Percentiles rank a stretch among this genome's conserved stretches.
These are phyloP conservation scores for Mugil cephalus DNA, from an alignment of 2,113 vertebrate species.

Conservation along the genomic window DNA sequence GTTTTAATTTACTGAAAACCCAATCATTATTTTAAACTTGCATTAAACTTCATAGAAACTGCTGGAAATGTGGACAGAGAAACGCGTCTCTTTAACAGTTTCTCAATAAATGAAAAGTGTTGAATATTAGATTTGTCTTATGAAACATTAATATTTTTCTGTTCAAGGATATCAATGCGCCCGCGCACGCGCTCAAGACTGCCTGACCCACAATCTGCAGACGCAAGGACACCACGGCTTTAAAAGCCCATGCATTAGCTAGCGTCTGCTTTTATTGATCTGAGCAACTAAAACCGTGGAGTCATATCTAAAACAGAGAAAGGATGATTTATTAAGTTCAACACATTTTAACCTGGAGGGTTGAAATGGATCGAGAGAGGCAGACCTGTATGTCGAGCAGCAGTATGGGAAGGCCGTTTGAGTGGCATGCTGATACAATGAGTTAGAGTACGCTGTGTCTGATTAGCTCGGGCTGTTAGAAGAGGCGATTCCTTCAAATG, in stretches of 20 bases:
- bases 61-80: no score
- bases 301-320: slow-evolving; percentile 37
- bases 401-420: slow-evolving; percentile 20
- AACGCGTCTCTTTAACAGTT: not conserved
- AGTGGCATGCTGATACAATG: slow-evolving; percentile 17
- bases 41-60: no score
- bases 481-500: slow-evolving; percentile 17
- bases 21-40: no score
- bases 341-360: slow-evolving; percentile 17
- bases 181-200: slow-evolving; percentile 18
- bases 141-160: slow-evolving; percentile 9
- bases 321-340: slow-evolving; percentile 44
- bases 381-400: slow-evolving; percentile 10
- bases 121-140: not conserved
- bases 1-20: no score
- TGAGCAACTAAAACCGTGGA: slow-evolving; percentile 37
- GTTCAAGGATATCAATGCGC: slow-evolving; percentile 9
- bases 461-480: slow-evolving; percentile 27
- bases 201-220: slow-evolving; percentile 32
- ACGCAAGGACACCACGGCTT: slow-evolving; percentile 59
- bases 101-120: not conserved
- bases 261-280: slow-evolving; percentile 60
- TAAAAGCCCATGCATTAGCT: slow-evolving; percentile 38
- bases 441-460: slow-evolving; percentile 20
- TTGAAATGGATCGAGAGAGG: slow-evolving; percentile 2